Evolutionary conservation across 1,140 invertebrate species (phyloP), one percentile per base, ranked within the genome.

Genomic region (Cotesia glomerata): DNA sequence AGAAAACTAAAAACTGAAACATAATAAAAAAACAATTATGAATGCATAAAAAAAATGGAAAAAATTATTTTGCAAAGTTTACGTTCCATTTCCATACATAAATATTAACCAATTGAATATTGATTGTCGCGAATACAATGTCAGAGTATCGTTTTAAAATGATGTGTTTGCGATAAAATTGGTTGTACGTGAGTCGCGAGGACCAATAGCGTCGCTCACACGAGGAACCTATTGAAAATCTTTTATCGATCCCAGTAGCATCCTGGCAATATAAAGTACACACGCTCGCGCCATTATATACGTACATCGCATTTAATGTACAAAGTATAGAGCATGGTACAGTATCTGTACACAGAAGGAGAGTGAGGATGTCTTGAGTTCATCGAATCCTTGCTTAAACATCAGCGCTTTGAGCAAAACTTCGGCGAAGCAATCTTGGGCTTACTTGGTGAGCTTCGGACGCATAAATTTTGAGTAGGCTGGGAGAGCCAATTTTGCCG

Each of bases 91-190:
- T 61, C 58, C 58, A 61, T 61, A 61, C 26, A 61, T 32, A 16
- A 61, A 61, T 61, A 61, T 61, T 61, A 61, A 61, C 26, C 26
- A 32, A 61, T 32, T 61, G 58, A 32, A 61, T 61, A 61, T 61
- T 61, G 65, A 67, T 54, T 35, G 4, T 54, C 5, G 26, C 13
- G 35, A 58, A 59, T 59, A 39, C 39, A 45, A 36, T 54, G 39
- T 26, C 56, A 45, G 4, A 14, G 8, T 14, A 36, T 16, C 14
- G 11, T 61, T 69, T 13, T 13, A 69, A 69, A 61, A 45, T 61
- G 67, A 69, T 61, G 67, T 69, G 67, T 61, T 69, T 69, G 54
- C 56, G 26, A 45, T 59, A 18, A 69, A 59, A 69, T 32, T 45
- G 16, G 54, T 45, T 61, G n/a, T 26, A 49, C 32, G n/a, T 36